A percentile compares a stretch with the other conserved stretches of the same genome.
Conservation (phyloP, 1,140 invertebrate genomes). For the Cyrtorhinus lividipennis region DNA sequence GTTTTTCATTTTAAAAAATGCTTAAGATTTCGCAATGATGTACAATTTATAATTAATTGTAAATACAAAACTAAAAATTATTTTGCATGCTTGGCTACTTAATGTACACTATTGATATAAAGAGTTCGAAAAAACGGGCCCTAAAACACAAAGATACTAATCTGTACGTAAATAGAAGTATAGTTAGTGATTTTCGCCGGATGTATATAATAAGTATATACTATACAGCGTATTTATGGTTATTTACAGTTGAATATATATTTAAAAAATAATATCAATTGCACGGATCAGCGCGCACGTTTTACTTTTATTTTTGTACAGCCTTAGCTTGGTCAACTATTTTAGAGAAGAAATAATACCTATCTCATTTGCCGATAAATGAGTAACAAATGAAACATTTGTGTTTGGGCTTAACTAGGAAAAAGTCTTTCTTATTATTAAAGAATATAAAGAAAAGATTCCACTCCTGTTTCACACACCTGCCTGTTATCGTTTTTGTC, state of each 20-base stretch:
- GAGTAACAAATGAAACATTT: background rate
- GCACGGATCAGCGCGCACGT: constrained; percentile 4
- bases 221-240: constrained; percentile 4
- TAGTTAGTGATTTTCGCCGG: constrained; percentile 1
- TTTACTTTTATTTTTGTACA: constrained; percentile 2
- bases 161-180: constrained; percentile 8
- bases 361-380: background rate
- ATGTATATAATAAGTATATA: constrained; percentile 5
- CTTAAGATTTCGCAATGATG: background rate
- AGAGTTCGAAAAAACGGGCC: constrained; percentile 9
- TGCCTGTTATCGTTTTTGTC: background rate
- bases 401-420: background rate
- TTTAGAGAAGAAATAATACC: background rate
- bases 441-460: background rate
- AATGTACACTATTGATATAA: constrained; percentile 6
- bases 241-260: constrained; percentile 1
- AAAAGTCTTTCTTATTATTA: background rate
- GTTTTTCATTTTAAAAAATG: background rate
- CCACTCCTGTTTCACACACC: background rate
- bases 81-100: constrained; percentile 8
- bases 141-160: constrained; percentile 6
- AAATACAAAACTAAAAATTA: constrained; percentile 3
- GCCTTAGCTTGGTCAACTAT: constrained; percentile 1
- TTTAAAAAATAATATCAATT: background rate
- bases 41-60: constrained; percentile 1